These are phyloP conservation scores for Leptopilina myrica DNA, from an alignment of 2,888 invertebrate genomes.

Conservation along the genomic window DNA sequence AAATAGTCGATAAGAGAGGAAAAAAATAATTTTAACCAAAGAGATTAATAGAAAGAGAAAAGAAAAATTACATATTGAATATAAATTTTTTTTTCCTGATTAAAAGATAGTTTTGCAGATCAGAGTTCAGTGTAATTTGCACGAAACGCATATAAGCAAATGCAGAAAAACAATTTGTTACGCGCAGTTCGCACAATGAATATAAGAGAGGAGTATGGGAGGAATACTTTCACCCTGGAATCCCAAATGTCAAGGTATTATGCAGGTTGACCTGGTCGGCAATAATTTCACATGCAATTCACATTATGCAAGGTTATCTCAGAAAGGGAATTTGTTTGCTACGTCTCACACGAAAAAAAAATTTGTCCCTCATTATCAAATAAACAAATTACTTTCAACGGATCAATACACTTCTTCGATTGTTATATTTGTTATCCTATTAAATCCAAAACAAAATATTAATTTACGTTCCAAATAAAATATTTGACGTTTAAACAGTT, in stretches of 20 bases:
- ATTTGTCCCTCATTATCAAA: neutral
- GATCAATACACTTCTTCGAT: neutral
- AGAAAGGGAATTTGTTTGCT: constrained; percentile 46
- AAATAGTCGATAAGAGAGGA: no score
- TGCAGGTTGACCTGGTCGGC: constrained; percentile 43
- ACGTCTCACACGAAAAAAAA: neutral
- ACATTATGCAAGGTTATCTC: constrained; percentile 52
- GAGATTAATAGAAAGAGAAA: neutral
- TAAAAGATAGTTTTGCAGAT: constrained; percentile 14
- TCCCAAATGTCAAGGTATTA: constrained; percentile 61
- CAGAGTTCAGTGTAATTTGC: constrained; percentile 34
- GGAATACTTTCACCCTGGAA: constrained; percentile 59
- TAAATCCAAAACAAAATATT: no score
- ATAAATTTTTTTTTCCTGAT: neutral
- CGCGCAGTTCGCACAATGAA: constrained; percentile 55
- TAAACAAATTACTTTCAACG: constrained; percentile 4
- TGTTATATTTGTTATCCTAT: no score
- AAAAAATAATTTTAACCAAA: neutral
- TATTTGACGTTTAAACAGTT: no score
- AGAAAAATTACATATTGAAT: constrained; percentile 1
- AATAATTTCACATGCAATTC: constrained; percentile 55
- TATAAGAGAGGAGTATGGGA: constrained; percentile 47
- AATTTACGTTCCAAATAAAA: no score
- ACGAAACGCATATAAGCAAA: constrained; percentile 43
- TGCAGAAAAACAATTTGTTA: constrained; percentile 44